phyloP scores from a whole-genome alignment of 2,888 invertebrate genomes.

The Tenthredo amoena region DNA sequence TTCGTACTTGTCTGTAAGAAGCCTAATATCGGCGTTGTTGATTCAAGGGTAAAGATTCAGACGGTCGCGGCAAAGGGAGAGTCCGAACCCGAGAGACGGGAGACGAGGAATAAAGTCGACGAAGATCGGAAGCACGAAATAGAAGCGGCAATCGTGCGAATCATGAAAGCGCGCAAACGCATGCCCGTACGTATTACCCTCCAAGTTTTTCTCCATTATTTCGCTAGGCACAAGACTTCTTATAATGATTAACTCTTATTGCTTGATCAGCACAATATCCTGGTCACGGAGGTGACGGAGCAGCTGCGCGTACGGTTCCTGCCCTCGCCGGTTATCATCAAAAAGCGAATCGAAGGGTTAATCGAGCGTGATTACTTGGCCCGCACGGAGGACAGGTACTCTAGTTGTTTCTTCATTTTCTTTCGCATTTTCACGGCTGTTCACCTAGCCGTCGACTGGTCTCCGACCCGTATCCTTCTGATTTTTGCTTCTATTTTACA shows the following conservation, averaged over 20 bases:
- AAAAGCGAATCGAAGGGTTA: slow-evolving; percentile 99
- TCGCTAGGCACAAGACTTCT: slow-evolving; percentile 24
- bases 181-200: slow-evolving; percentile 85
- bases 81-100: slow-evolving; percentile 99
- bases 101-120: slow-evolving; percentile 98
- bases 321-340: slow-evolving; percentile 98
- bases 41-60: slow-evolving; percentile 91
- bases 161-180: slow-evolving; percentile 99
- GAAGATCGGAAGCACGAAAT: slow-evolving; percentile 99
- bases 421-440: neutral
- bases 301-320: slow-evolving; percentile 98
- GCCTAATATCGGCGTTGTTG: neutral
- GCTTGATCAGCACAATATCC: slow-evolving; percentile 88
- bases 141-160: slow-evolving; percentile 99
- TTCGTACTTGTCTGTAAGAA: no score
- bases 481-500: slow-evolving; percentile 72
- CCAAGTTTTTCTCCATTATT: slow-evolving; percentile 5
- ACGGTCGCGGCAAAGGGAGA: slow-evolving; percentile 97
- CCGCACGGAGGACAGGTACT: slow-evolving; percentile 94
- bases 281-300: slow-evolving; percentile 98
- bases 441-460: neutral
- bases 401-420: neutral
- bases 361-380: slow-evolving; percentile 99
- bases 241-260: slow-evolving; percentile 54
- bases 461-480: neutral